Base-by-base conservation (phyloP, 2,113 vertebrate genomes). In the Grammomys surdaster region DNA sequence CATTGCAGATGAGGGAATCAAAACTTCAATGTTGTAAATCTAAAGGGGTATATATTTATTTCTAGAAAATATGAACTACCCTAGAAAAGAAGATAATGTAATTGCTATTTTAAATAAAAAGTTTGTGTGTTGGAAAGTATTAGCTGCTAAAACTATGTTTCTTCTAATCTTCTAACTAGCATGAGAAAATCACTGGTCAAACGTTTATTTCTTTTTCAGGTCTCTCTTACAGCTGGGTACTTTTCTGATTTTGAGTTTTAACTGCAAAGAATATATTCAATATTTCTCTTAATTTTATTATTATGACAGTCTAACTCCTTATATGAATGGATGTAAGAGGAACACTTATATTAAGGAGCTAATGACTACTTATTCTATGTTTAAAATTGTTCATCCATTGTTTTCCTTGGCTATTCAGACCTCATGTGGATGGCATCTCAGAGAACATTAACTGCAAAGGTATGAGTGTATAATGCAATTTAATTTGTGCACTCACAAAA, bases 241-340 rank as follows among this genome's bases (percentile, higher is more conserved):
- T 89, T 10, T 46, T 84, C 19, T 92, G 33, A 77, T 43, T 96
- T 24, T 54, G 60, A 31, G 28, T 26, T 88, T 81, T 26, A 75
- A 36, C 65, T 48, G 12, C 33, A 96, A 81, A 90, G 20, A 89
- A 54, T 22, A 95, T 87, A 89, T 56, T 72, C 0, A 84, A 20
- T 81, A 81, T 89, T 87, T 95, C 20, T 91, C 28, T 76, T 75
- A 65, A 58, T 96, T 93, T 84, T 4, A 91, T 14, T 67, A 69
- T 26, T 56, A 91, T 90, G 40, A n/a, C 17, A 24, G 6, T 56
- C 11, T 56, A 81, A 90, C 1, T n/a, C 40, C 7, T 77, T 70
- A 16, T 89, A 75, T 87, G 5, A 69, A 88, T 90, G 16, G 16
- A 28, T 33, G 51, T 33, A 93, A 65, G 12, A 11, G 91, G 2